phyloP scores from a whole-genome alignment of 2,888 invertebrate species.

The Rhagophthalmus giganteus region DNA sequence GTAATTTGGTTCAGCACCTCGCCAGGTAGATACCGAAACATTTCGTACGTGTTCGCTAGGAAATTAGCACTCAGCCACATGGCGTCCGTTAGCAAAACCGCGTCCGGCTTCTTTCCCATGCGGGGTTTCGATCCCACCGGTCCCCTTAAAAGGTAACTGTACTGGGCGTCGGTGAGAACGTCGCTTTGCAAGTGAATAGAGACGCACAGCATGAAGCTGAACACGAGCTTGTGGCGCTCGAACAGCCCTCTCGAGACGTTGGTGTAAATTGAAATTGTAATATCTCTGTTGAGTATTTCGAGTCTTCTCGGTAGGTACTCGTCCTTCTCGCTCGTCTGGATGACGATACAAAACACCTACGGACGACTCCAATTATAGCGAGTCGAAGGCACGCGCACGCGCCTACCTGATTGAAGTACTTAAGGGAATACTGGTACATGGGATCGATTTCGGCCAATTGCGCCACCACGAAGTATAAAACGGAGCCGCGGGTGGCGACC shows the following conservation, averaged over 20 bases:
- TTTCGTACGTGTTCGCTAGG: slow-evolving; percentile 61
- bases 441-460: slow-evolving; percentile 88
- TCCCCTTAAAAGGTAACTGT: slow-evolving; percentile 80
- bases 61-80: slow-evolving; percentile 73
- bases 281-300: slow-evolving; percentile 71
- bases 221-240: slow-evolving; percentile 87
- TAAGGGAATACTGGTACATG: slow-evolving; percentile 94
- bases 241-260: slow-evolving; percentile 90
- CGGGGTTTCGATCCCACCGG: slow-evolving; percentile 62
- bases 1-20: slow-evolving; percentile 62
- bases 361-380: no score
- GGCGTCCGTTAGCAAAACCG: slow-evolving; percentile 63
- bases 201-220: slow-evolving; percentile 80
- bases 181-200: slow-evolving; percentile 71
- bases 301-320: slow-evolving; percentile 70
- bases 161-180: slow-evolving; percentile 64
- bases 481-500: slow-evolving; percentile 85
- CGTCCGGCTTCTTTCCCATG: slow-evolving; percentile 62
- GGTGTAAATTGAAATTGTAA: slow-evolving; percentile 79
- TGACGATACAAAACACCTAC: slow-evolving; percentile 81
- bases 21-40: slow-evolving; percentile 59
- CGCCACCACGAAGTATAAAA: slow-evolving; percentile 88
- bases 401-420: slow-evolving; percentile 78
- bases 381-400: no score
- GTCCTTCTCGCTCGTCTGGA: slow-evolving; percentile 72